Evolutionary conservation across 2,888 invertebrate genomes (phyloP), one percentile per base, ranked within the genome.

Genomic region (Pseudoips prasinana): DNA sequence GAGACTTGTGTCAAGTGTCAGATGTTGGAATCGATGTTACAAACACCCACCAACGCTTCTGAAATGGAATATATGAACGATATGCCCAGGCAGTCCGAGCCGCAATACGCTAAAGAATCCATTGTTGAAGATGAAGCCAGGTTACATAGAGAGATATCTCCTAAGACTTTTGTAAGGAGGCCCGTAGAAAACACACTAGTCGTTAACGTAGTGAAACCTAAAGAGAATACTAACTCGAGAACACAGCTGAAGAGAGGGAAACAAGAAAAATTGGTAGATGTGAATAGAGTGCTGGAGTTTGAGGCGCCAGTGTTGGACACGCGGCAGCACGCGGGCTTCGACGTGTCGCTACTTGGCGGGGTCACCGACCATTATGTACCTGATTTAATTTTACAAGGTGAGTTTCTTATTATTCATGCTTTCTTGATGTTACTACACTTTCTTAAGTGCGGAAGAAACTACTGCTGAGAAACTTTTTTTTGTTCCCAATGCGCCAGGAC

Each of bases 1-100:
- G 88, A 90, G 48, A 79, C 88, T 3, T 91, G 91, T 34, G 78
- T 81, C 57, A 86, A 85, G 51, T 90, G 90, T 50, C 83, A 88
- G 50, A 70, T 89, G 54, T 83, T 90, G 72, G 88, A 90, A 24
- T 91, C 91, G 14, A 85, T 90, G 46, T 77, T 94, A 23, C 94
- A 94, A 64, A 94, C 94, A 0, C 94, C 94, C 0, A 94, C 94
- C 0, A 94, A 94, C 69, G 94, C 94, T 18, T 94, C 94, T 0
- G 94, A 94, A 64, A 90, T 94, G 76, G 88, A 88, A 47, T 87
- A 80, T 33, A 82, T 82, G 82, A 85, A 85, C 46, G 88, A 87
- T 33, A 75, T 85, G 47, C 87, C 87, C 3, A 61, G 80, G 1
- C 73, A 74, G 3, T 60, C 66, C 0, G 87, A 89, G 31, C 83